Conservation (phyloP, 1,140 invertebrate species). For the Drosophila takahashii region DNA sequence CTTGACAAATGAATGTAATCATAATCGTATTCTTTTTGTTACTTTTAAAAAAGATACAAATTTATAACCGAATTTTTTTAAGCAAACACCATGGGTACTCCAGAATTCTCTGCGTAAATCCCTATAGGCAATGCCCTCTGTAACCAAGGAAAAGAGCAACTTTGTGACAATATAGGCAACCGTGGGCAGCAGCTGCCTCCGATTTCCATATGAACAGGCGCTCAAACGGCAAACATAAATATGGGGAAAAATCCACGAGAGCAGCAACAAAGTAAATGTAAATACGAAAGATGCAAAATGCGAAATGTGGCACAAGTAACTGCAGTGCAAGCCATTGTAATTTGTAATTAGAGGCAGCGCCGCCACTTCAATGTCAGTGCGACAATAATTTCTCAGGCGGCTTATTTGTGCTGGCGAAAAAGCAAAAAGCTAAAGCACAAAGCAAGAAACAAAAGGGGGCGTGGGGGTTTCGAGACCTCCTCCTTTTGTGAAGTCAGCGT, state of each 20-base stretch:
- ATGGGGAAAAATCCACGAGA: constrained; percentile 25
- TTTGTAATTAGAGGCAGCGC: constrained; percentile 71
- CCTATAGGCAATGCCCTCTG: constrained; percentile 8
- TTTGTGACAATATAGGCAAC: constrained; percentile 45
- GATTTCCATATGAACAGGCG: constrained; percentile 45
- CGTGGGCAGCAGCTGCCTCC: constrained; percentile 44
- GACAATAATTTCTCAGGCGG: constrained; percentile 78
- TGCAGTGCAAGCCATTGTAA: constrained; percentile 39
- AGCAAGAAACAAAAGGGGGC: constrained; percentile 8
- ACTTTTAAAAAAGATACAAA: too few species aligned
- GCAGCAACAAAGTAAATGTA: constrained; percentile 55
- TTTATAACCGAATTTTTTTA: too few species aligned
- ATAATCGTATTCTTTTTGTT: too few species aligned
- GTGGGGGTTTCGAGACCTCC: background rate
- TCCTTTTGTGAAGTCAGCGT: constrained; percentile 1
- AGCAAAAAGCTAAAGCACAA: constrained; percentile 11
- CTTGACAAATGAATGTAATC: too few species aligned
- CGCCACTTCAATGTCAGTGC: constrained; percentile 72
- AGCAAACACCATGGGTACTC: too few species aligned
- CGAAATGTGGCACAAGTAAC: constrained; percentile 78
- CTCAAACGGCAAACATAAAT: constrained; percentile 25
- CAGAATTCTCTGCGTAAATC: background rate
- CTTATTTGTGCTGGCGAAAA: constrained; percentile 45
- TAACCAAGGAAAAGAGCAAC: background rate
- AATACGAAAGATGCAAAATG: constrained; percentile 69